These are phyloP conservation scores for Pteronotus mesoamericanus DNA, from an alignment of 2,797 vertebrate species.

Conservation along the genomic window DNA sequence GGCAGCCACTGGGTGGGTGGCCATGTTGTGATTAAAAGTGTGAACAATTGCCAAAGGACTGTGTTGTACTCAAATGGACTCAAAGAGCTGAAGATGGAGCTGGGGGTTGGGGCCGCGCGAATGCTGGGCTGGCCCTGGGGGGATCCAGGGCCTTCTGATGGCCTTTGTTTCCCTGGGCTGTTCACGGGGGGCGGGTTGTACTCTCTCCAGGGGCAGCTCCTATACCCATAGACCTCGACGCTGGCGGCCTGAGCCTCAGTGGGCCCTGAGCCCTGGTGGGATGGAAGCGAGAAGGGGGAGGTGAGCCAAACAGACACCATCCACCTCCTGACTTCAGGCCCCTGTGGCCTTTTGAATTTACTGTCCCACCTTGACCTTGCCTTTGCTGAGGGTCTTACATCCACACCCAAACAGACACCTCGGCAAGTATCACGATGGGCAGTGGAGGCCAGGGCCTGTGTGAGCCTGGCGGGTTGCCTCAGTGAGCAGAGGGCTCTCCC, in stretches of 20 bases:
- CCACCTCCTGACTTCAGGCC: neutral
- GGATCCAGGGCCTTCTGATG: no score
- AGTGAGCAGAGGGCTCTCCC: neutral
- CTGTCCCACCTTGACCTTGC: neutral
- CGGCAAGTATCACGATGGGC: rapidly evolving
- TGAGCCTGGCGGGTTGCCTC: neutral
- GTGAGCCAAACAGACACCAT: no score
- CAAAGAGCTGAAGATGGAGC: neutral
- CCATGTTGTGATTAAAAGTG: neutral
- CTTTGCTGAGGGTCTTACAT: neutral
- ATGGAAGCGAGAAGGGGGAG: neutral
- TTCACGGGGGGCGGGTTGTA: neutral
- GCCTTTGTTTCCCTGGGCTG: neutral
- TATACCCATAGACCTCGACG: rapidly evolving
- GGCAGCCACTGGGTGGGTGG: neutral
- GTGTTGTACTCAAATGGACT: neutral
- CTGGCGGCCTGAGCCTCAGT: neutral
- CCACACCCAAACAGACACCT: no score
- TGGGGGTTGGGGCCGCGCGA: neutral
- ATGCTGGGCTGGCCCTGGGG: neutral
- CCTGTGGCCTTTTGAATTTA: neutral
- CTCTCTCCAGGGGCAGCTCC: neutral
- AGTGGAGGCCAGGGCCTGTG: neutral
- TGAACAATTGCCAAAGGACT: neutral
- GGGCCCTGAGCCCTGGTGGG: neutral